These are phyloP conservation scores for Drosophila erecta DNA, from an alignment of 1,140 invertebrate species.

Conservation along the genomic window DNA sequence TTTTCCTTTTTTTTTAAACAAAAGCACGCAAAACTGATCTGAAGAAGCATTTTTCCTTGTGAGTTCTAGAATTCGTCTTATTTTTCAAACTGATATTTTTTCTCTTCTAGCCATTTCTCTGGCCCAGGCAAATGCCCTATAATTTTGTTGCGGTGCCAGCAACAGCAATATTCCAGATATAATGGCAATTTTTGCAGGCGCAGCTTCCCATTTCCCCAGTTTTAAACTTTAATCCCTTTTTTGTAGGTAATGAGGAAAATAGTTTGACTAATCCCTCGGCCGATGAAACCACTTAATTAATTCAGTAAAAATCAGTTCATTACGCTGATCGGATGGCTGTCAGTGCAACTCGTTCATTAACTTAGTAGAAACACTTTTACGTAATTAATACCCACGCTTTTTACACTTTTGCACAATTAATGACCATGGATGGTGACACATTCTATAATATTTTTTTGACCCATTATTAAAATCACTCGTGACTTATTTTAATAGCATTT, in stretches of 20 bases:
- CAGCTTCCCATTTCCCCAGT: background rate
- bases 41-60: too few relatives aligned
- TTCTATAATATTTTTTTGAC: background rate
- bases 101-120: background rate
- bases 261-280: constrained; percentile 5
- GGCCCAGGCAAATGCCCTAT: constrained; percentile 20
- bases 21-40: too few relatives aligned
- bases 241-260: background rate
- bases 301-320: constrained; percentile 45
- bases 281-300: constrained; percentile 27
- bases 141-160: constrained; percentile 53
- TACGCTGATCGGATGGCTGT: constrained; percentile 12
- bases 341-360: constrained; percentile 14
- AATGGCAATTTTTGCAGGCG: background rate
- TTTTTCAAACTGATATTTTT: constrained; percentile 9
- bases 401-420: constrained; percentile 8
- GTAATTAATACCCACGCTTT: constrained; percentile 5
- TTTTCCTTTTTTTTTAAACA: too few relatives aligned
- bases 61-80: too few relatives aligned
- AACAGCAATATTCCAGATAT: background rate
- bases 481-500: background rate
- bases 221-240: background rate
- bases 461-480: background rate
- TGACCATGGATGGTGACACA: constrained; percentile 4
- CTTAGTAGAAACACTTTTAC: constrained; percentile 15